phyloP scores from a whole-genome alignment of 2,113 vertebrate genomes.

The Limanda limanda region DNA sequence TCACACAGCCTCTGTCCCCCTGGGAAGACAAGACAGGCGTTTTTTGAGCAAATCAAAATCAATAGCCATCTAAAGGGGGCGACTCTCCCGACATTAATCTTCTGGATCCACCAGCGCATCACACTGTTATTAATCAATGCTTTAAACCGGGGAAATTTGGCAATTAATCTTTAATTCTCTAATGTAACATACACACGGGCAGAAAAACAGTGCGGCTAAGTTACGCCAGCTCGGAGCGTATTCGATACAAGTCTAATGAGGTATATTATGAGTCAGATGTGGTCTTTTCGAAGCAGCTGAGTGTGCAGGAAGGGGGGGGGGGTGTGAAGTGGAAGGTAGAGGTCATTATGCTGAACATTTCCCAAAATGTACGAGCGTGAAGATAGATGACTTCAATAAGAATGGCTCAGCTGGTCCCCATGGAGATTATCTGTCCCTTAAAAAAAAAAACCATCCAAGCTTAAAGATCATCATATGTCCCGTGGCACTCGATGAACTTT shows the following conservation, averaged over 20 bases:
- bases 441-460: slow-evolving; percentile 31
- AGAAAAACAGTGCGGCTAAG: slow-evolving; percentile 47
- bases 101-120: slow-evolving; percentile 69
- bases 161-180: slow-evolving; percentile 81
- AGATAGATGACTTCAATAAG: slow-evolving; percentile 55
- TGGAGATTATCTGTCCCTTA: slow-evolving; percentile 52
- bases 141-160: slow-evolving; percentile 75
- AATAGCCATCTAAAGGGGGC: slow-evolving; percentile 78
- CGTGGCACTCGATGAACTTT: slow-evolving; percentile 54
- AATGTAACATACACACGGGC: slow-evolving; percentile 64
- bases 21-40: slow-evolving; percentile 59
- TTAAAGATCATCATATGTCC: slow-evolving; percentile 66
- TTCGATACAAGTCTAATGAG: slow-evolving; percentile 76
- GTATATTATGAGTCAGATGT: slow-evolving; percentile 73
- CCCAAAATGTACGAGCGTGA: slow-evolving; percentile 56
- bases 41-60: slow-evolving; percentile 79
- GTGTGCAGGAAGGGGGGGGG: slow-evolving; percentile 58
- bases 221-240: slow-evolving; percentile 59
- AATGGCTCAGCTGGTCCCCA: slow-evolving; percentile 58
- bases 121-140: slow-evolving; percentile 79
- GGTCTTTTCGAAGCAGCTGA: slow-evolving; percentile 68
- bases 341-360: slow-evolving; percentile 67
- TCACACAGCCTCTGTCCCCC: slow-evolving; percentile 50
- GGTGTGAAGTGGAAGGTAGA: slow-evolving; percentile 52
- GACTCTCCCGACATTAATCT: slow-evolving; percentile 77